These are phyloP conservation scores for Engraulis encrasicolus DNA, from an alignment of 2,113 vertebrate species.

Conservation along the genomic window DNA sequence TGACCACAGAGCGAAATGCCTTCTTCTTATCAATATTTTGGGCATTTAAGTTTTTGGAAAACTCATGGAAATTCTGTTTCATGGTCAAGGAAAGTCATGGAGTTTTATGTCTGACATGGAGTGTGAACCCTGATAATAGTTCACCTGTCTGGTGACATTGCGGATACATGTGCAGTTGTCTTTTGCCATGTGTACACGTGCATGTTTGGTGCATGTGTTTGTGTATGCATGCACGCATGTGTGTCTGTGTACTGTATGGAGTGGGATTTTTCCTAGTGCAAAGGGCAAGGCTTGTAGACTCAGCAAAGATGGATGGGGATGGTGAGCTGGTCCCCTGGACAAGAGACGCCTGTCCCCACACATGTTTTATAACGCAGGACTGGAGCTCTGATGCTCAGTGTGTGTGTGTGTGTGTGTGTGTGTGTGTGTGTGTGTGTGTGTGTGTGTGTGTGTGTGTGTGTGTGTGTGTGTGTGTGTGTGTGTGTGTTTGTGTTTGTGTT, in stretches of 20 bases:
- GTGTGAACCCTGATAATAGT: too few species aligned
- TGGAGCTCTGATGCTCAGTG: background rate
- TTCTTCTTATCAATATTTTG: too few species aligned
- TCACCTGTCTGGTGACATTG: background rate
- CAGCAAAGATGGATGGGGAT: background rate
- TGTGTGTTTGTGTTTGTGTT: slow-evolving; percentile 6
- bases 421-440: background rate
- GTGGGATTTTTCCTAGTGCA: background rate
- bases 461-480: background rate
- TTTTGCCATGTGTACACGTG: too few species aligned
- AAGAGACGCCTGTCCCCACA: background rate
- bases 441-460: slow-evolving; percentile 15
- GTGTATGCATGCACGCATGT: background rate
- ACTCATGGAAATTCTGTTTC: too few species aligned
- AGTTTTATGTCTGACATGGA: too few species aligned
- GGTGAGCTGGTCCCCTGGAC: background rate
- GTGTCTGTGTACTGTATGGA: background rate
- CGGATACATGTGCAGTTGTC: too few species aligned
- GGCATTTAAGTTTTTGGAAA: too few species aligned
- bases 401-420: background rate
- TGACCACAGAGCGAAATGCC: too few species aligned
- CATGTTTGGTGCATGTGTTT: background rate
- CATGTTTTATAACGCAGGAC: background rate
- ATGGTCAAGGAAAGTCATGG: too few species aligned
- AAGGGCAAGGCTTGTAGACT: background rate